Base-by-base conservation (phyloP, 2,113 vertebrate genomes). In the Zeus faber region DNA sequence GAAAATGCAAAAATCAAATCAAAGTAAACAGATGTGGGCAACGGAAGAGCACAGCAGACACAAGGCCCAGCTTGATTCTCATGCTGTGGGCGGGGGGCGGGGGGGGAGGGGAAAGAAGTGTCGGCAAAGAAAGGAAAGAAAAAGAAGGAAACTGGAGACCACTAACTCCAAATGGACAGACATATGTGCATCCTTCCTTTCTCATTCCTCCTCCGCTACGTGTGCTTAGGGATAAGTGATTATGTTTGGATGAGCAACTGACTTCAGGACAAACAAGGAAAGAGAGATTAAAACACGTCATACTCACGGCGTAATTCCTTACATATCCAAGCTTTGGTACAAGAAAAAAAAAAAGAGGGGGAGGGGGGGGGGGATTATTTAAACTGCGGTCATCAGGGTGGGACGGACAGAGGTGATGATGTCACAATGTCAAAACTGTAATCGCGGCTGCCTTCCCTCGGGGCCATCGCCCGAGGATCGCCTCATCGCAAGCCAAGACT, bases 271-370 rank as follows among this genome's bases (percentile, higher is more conserved):
- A 89, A 59, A 89, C 79, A 83, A 79, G 57, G 75, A 81, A 79
- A 77, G n/a, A n/a, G 79, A 71, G 70, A 81, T 71, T 68, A 80
- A 87, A 86, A 84, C 72, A 68, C 70, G 26, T 66, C 63, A 89
- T 91, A 89, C 88, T 91, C 80, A 91, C 88, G 72, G 80, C 57
- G 76, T 82, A 90, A 86, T 77, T 89, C 85, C 87, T 89, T 85
- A 90, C 59, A 90, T 72, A 89, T 88, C 87, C 87, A 80, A 87
- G 86, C 89, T 91, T 89, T 74, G 86, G 77, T 84, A 83, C 76
- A 85, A 87, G 78, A 87, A 62, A 89, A 77, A 88, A 82, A 89
- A 35, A 35, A 35, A 29, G 27, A 9, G 31, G 31, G 33, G 33
- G 77, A 29, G 27, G 27, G 31, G 31, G 33, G 33, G 77, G 84